These are phyloP conservation scores for Zygaena filipendulae DNA, from an alignment of 2,888 invertebrate species.

Conservation along the genomic window DNA sequence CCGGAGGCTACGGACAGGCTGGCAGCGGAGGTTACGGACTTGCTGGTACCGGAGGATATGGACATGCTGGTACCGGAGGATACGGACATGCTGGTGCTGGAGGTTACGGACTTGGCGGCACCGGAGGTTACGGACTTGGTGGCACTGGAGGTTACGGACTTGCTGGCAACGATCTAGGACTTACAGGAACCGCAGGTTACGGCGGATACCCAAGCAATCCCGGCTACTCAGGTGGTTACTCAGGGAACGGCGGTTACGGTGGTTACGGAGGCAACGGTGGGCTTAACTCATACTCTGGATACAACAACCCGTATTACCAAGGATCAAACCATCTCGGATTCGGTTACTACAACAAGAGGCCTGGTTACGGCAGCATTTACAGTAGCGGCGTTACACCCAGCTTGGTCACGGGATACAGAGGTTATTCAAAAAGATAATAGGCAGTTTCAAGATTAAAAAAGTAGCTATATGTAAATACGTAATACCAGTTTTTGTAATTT, in stretches of 20 bases:
- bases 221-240: conserved; percentile 15
- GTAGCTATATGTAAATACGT: no score
- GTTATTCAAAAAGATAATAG: conserved; percentile 42
- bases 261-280: conserved; percentile 72
- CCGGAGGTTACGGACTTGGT: conserved; percentile 13
- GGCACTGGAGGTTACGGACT: conserved; percentile 17
- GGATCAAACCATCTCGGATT: conserved; percentile 69
- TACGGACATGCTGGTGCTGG: conserved; percentile 16
- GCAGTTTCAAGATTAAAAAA: not conserved
- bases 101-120: conserved; percentile 9
- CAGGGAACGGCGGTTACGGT: conserved; percentile 59
- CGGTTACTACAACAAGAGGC: conserved; percentile 59
- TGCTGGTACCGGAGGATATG: conserved; percentile 14
- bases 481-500: no score
- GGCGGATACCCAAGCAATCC: conserved; percentile 16
- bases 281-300: conserved; percentile 66
- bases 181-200: conserved; percentile 18
- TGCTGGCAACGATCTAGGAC: conserved; percentile 10
- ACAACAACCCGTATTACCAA: conserved; percentile 64
- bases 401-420: conserved; percentile 60
- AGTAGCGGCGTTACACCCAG: conserved; percentile 52
- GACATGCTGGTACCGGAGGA: no score
- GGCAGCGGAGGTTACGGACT: conserved; percentile 13
- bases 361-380: conserved; percentile 47
- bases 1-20: conserved; percentile 13